These are phyloP conservation scores for Indri indri DNA, from an alignment of 2,113 vertebrate genomes.

Conservation along the genomic window DNA sequence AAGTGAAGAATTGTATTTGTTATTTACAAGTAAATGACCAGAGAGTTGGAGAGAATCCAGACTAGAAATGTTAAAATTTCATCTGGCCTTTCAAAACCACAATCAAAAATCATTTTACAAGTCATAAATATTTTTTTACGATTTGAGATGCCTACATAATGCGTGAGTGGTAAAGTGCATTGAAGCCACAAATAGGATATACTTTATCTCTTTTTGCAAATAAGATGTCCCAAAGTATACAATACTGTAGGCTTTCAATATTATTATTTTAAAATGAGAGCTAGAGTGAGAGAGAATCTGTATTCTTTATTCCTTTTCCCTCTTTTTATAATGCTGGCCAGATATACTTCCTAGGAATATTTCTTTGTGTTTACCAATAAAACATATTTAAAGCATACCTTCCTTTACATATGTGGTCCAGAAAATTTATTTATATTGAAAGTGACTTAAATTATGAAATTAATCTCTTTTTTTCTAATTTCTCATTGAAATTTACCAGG, in stretches of 20 bases:
- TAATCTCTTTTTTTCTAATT: not conserved
- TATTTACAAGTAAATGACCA: constrained; percentile 45
- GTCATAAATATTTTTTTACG: constrained; percentile 29
- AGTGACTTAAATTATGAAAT: not conserved
- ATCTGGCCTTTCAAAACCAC: constrained; percentile 40
- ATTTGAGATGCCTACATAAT: constrained; percentile 41
- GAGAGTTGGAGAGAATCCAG: constrained; percentile 42
- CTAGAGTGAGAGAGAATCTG: not conserved
- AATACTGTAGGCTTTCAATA: not conserved
- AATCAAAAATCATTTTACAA: constrained; percentile 53
- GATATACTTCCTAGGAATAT: not conserved
- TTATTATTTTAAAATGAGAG: constrained; percentile 43
- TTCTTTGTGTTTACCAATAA: constrained; percentile 39
- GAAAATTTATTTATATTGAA: constrained; percentile 30
- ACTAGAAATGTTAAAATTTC: constrained; percentile 44
- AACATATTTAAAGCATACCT: constrained; percentile 2
- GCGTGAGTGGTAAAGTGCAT: constrained; percentile 39
- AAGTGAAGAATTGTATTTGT: constrained; percentile 2
- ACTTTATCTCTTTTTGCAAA: constrained; percentile 67
- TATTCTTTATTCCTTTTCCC: not conserved
- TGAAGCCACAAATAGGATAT: constrained; percentile 53
- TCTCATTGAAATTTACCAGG: constrained; percentile 1
- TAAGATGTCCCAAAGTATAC: constrained; percentile 21
- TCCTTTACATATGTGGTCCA: not conserved
- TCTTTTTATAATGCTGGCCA: not conserved